Conservation (phyloP, 1,140 invertebrate species). For the Formica exsecta region DNA sequence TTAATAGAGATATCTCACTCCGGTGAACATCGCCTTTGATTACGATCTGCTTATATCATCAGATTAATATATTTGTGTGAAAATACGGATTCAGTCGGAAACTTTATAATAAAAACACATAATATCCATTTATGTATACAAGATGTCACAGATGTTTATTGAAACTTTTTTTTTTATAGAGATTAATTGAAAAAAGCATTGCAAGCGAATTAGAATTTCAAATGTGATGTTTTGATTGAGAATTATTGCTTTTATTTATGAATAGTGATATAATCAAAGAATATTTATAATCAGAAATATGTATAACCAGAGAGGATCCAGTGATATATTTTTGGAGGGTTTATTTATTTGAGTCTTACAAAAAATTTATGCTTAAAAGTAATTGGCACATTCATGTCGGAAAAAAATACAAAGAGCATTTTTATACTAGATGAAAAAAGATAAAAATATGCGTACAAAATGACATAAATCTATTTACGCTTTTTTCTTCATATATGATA, state of each 20-base stretch:
- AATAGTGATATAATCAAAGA: not conserved
- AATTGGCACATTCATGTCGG: not conserved
- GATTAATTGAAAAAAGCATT: not conserved
- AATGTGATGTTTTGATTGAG: not conserved
- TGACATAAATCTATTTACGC: constrained; percentile 13
- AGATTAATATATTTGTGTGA: not conserved
- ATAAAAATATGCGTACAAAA: not conserved
- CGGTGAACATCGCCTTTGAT: not conserved
- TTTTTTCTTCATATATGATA: not conserved
- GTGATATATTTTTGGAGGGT: not conserved
- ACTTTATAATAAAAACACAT: not conserved
- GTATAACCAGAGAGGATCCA: not conserved
- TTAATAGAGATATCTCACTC: constrained; percentile 31
- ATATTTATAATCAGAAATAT: not conserved
- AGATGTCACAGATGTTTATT: not conserved
- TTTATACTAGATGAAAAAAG: not conserved
- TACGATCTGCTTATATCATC: constrained; percentile 16
- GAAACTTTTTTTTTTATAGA: not conserved
- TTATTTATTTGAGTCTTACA: constrained; percentile 6
- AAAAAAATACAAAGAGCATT: not conserved
- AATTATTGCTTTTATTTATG: not conserved
- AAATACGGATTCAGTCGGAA: not conserved
- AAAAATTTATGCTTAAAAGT: constrained; percentile 11
- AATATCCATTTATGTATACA: not conserved
- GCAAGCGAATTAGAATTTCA: not conserved